These are phyloP conservation scores for Salmo trutta DNA, from an alignment of 2,797 vertebrate genomes.

Conservation along the genomic window DNA sequence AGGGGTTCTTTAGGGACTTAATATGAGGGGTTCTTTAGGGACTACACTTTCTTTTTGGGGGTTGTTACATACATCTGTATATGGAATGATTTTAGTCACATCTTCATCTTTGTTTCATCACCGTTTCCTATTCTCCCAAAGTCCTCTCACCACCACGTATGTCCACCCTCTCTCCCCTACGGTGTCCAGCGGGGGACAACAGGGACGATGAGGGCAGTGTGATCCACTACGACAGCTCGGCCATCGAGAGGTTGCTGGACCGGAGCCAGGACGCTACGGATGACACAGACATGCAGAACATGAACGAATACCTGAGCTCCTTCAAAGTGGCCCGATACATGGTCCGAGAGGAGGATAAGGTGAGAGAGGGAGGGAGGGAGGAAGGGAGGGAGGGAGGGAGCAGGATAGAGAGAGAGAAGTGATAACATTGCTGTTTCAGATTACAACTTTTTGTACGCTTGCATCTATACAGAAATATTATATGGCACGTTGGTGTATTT, in stretches of 20 bases:
- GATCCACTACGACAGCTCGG: conserved; percentile 93
- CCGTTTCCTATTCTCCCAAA: conserved; percentile 1
- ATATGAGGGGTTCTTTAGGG: too few species aligned
- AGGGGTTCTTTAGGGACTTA: too few species aligned
- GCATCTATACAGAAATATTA: too few species aligned
- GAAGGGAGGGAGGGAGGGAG: background rate
- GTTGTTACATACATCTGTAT: background rate
- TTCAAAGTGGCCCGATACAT: conserved; percentile 98
- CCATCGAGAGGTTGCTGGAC: conserved; percentile 91
- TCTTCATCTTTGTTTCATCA: background rate
- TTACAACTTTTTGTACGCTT: too few species aligned
- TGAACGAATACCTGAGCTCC: conserved; percentile 98
- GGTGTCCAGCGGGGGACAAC: conserved; percentile 80
- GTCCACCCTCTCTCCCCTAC: background rate
- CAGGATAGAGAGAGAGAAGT: background rate
- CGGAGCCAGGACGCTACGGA: conserved; percentile 92
- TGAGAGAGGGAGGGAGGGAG: conserved; percentile 32
- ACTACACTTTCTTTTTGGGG: too few species aligned
- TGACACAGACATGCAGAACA: conserved; percentile 94
- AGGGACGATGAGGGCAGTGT: conserved; percentile 94
- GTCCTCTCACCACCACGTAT: background rate
- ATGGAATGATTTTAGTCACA: background rate
- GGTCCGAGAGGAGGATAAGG: conserved; percentile 94
- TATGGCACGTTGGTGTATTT: too few species aligned
- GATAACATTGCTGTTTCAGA: too few species aligned